Evolutionary conservation across 1,140 invertebrate genomes (phyloP).

Genomic region (Polyergus mexicanus): DNA sequence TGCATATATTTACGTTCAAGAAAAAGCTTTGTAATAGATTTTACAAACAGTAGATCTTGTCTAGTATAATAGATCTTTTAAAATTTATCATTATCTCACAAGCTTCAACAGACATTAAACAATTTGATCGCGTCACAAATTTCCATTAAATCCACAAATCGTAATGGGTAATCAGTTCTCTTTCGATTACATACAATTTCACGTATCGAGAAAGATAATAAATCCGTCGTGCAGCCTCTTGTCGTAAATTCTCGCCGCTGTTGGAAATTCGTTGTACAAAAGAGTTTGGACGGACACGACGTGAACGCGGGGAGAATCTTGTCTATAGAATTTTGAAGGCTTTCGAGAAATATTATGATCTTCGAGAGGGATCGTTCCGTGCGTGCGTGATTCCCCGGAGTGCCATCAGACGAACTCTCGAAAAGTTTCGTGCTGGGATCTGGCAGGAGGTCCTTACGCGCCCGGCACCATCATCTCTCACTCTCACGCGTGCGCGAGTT

Average conservation of each 20-base stretch:
- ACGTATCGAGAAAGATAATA: conserved; percentile 18
- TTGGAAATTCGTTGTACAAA: conserved; percentile 53
- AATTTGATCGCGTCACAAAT: background rate
- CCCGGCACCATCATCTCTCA: conserved; percentile 54
- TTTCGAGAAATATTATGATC: conserved; percentile 71
- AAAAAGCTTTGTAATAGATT: background rate
- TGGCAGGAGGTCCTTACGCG: conserved; percentile 45
- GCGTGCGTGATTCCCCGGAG: conserved; percentile 68
- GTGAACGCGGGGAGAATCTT: conserved; percentile 45
- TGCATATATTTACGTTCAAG: too few relatives aligned
- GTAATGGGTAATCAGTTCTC: conserved; percentile 32
- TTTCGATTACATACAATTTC: conserved; percentile 40
- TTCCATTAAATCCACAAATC: background rate
- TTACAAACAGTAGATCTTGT: background rate
- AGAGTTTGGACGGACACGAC: background rate
- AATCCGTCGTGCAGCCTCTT: conserved; percentile 42
- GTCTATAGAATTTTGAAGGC: conserved; percentile 65
- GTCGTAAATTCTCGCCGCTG: conserved; percentile 61
- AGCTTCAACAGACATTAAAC: conserved; percentile 10
- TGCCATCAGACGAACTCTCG: conserved; percentile 68
- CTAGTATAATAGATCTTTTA: background rate
- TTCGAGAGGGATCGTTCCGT: conserved; percentile 18
- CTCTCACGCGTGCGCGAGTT: background rate
- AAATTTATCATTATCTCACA: background rate
- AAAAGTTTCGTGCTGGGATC: conserved; percentile 67